These are phyloP conservation scores for Salmo trutta DNA, from an alignment of 2,797 vertebrate species.

Conservation along the genomic window DNA sequence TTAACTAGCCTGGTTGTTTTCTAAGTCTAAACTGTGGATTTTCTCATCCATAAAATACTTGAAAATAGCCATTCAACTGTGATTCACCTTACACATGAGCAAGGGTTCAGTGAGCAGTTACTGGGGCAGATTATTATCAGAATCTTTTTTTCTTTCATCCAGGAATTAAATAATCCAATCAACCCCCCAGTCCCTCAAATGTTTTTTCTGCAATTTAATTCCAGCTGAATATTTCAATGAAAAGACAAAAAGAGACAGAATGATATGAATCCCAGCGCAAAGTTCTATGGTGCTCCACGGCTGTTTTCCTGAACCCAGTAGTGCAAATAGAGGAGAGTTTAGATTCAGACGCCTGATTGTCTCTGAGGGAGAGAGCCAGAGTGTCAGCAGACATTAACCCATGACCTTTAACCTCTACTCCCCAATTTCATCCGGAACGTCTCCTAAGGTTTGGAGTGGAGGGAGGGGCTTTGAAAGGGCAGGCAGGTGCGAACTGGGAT, in stretches of 20 bases:
- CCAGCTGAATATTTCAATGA: constrained; percentile 17
- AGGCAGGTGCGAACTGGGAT: constrained; percentile 74
- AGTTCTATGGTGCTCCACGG: constrained; percentile 39
- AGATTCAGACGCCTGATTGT: constrained; percentile 74
- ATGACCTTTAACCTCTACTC: constrained; percentile 84
- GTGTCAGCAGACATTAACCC: constrained; percentile 84
- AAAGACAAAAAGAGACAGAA: constrained; percentile 27
- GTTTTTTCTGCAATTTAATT: constrained; percentile 34
- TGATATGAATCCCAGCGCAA: constrained; percentile 51
- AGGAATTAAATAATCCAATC: constrained; percentile 44
- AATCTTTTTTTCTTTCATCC: constrained; percentile 41
- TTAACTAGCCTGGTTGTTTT: constrained; percentile 1
- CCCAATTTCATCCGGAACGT: constrained; percentile 70
- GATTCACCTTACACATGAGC: constrained; percentile 46
- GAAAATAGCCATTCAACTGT: constrained; percentile 30
- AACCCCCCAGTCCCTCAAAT: constrained; percentile 33
- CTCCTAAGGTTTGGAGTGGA: constrained; percentile 77
- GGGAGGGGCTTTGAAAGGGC: constrained; percentile 32
- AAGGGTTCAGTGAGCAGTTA: constrained; percentile 63
- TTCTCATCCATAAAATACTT: constrained; percentile 3
- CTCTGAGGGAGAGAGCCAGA: constrained; percentile 72
- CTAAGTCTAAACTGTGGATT: not conserved
- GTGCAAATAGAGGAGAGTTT: constrained; percentile 65
- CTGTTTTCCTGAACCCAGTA: constrained; percentile 36
- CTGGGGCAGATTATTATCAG: constrained; percentile 58